phyloP scores from a whole-genome alignment of 30 jellyfish, hydroid and myxozoan species.

The Cassiopea andromeda region DNA sequence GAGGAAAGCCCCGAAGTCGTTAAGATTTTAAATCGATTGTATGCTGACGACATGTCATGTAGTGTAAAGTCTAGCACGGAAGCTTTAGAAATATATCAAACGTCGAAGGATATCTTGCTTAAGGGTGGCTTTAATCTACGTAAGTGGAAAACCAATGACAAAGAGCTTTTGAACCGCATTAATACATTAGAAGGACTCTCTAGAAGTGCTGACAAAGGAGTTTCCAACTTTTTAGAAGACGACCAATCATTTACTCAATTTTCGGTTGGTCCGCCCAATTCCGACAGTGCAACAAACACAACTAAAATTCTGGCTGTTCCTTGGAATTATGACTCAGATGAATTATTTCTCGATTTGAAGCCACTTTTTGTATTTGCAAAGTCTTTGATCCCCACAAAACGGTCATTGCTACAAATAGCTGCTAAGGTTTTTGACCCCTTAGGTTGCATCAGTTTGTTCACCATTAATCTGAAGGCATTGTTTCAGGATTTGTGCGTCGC shows the following conservation, averaged over 20 bases:
- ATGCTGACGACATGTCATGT: conserved; percentile 51
- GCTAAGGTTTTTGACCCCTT: background rate
- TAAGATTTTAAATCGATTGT: conserved; percentile 11
- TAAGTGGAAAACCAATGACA: conserved; percentile 31
- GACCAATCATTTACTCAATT: conserved; percentile 34
- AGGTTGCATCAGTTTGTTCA: background rate
- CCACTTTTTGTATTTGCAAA: conserved; percentile 11
- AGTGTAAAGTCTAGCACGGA: background rate
- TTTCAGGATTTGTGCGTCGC: background rate
- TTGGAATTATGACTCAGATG: conserved; percentile 27
- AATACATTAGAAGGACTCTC: conserved; percentile 9
- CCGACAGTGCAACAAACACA: background rate
- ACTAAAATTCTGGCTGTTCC: conserved; percentile 24
- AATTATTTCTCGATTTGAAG: conserved; percentile 4
- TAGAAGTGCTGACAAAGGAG: background rate
- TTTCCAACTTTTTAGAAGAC: conserved; percentile 6
- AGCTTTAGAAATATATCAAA: conserved; percentile 20
- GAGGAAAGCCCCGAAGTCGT: conserved; percentile 33
- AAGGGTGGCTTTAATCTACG: conserved; percentile 42
- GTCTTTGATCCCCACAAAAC: background rate
- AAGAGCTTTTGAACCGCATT: conserved; percentile 23
- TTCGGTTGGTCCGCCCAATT: conserved; percentile 33
- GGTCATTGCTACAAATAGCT: conserved; percentile 2
- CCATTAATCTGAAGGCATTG: background rate
- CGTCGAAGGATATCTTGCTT: conserved; percentile 13